Evolutionary conservation across 2,113 vertebrate species (phyloP).

Genomic region (Psammodynastes pulverulentus): DNA sequence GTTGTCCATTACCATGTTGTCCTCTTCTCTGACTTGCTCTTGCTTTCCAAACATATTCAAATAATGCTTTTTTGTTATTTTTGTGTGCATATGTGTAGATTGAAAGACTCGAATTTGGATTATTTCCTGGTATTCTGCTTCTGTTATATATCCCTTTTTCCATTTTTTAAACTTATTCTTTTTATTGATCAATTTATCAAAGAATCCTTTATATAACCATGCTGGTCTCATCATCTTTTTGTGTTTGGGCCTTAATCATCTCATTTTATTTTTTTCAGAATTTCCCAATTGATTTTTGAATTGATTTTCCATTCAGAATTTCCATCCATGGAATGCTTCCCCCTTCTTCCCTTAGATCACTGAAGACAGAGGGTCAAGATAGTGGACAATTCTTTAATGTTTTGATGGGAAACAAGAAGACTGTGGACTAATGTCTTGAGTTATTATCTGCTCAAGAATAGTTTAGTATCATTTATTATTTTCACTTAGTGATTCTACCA

Average conservation of each 20-base stretch:
- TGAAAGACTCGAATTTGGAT: background rate
- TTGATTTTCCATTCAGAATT: background rate
- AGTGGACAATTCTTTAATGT: background rate
- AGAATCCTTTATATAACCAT: background rate
- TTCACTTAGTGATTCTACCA: background rate
- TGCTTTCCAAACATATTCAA: background rate
- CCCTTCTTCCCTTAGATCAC: background rate
- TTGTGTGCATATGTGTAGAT: background rate
- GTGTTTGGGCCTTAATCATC: background rate
- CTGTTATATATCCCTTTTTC: background rate
- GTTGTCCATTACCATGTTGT: background rate
- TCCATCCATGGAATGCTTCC: background rate
- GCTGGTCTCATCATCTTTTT: background rate
- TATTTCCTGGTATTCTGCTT: background rate
- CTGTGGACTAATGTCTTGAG: background rate
- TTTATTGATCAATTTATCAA: background rate
- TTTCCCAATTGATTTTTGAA: background rate
- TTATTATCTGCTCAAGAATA: background rate
- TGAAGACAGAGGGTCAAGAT: background rate
- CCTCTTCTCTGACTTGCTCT: background rate
- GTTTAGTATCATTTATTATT: conserved; percentile 15
- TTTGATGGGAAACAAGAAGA: background rate
- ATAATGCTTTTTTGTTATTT: background rate
- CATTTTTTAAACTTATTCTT: background rate
- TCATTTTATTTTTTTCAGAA: background rate